These are phyloP conservation scores for Ornithorhynchus anatinus DNA, from an alignment of 2,113 vertebrate genomes.

Conservation along the genomic window DNA sequence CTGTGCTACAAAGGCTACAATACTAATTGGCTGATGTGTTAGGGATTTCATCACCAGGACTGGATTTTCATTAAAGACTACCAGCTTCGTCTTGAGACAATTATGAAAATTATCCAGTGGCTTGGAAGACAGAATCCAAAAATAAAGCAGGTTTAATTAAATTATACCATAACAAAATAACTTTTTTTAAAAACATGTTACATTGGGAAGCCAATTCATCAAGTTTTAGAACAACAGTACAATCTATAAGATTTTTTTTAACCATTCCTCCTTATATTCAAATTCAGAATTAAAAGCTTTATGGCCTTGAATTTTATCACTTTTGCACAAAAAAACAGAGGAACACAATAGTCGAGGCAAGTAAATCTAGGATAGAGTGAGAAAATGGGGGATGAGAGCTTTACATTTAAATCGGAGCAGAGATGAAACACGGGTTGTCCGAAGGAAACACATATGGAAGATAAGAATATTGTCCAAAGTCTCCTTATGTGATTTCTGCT, in stretches of 20 bases:
- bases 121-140: background rate
- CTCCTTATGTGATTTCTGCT: background rate
- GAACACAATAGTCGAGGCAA: background rate
- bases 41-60: background rate
- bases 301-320: background rate
- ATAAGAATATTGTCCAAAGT: background rate
- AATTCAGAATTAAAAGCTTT: background rate
- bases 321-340: background rate
- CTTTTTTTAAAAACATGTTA: background rate
- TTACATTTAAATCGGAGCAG: conserved; percentile 9
- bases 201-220: background rate
- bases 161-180: background rate
- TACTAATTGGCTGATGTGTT: background rate
- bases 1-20: background rate
- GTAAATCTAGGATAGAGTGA: background rate
- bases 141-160: background rate
- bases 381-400: background rate
- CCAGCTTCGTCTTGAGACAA: conserved; percentile 7
- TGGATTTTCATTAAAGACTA: background rate
- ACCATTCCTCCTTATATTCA: background rate
- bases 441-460: conserved; percentile 23
- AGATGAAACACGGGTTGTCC: background rate
- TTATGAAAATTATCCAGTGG: background rate
- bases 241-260: background rate
- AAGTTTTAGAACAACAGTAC: background rate